Evolutionary conservation across 2,888 invertebrate genomes (phyloP), one percentile per base, ranked within the genome.

Genomic region (Idaea dimidiata): DNA sequence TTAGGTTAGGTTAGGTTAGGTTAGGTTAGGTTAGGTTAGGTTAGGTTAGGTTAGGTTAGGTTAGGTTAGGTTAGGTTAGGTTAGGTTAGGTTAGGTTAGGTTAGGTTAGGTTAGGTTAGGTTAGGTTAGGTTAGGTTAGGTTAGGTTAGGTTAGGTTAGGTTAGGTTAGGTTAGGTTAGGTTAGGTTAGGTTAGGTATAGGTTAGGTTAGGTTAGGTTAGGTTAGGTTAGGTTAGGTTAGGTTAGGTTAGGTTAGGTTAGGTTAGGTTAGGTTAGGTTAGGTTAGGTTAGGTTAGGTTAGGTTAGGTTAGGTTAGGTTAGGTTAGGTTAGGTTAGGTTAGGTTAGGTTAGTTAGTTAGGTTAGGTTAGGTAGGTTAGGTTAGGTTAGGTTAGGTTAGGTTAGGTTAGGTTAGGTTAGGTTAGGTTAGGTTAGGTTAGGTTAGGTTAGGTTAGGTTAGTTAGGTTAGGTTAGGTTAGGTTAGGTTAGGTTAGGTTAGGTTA

Each of bases 101-200:
- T 60, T 61, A 60, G 60, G 64, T 24, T 59, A 31, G 59, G 59
- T 59, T 59, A 59, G 59, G 59, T 59, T 59, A 55, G 32, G 32
- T 32, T 32, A 32, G 32, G 32, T 32, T 32, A 32, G 32, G 59
- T 65, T 67, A 65, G 67, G 67, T 66, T 66, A 66, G 64, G 66
- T 66, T 66, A 64, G 66, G 63, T 66, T 63, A 66, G 63, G 63
- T 63, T 63, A 61, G 66, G 66, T 66, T 66, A 66, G 66, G 64
- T 65, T 65, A 65, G 65, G 65, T 65, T 65, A 65, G 65, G 65
- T 65, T 65, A 65, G 65, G 65, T 65, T 62, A 64, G 64, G 65
- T 65, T 62, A 62, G 65, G 64, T 65, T 66, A 66, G 32, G 32
- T 32, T 32, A 32, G 32, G 32, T 32, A 6, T 32, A 32, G 32